A percentile compares a stretch with the other conserved stretches of the same genome.
Conservation (phyloP, 2,113 vertebrate genomes). For the Hystrix cristata region DNA sequence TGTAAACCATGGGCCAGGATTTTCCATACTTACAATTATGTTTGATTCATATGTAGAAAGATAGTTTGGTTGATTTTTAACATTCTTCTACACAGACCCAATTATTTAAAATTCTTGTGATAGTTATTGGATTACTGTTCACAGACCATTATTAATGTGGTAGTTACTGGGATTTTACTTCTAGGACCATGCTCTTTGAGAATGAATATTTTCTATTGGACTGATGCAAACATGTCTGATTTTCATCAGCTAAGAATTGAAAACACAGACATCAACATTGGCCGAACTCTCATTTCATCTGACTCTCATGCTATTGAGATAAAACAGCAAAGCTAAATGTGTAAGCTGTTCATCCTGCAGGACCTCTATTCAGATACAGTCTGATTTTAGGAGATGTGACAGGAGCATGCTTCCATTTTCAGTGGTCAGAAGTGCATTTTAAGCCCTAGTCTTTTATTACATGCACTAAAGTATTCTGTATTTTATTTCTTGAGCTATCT, state of each 20-base stretch:
- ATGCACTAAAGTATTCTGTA: background rate
- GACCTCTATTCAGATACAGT: conserved; percentile 14
- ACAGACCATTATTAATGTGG: background rate
- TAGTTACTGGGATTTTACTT: background rate
- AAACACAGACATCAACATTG: background rate
- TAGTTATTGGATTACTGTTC: background rate
- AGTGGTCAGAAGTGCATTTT: background rate
- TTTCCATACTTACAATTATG: conserved; percentile 43
- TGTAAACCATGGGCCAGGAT: background rate
- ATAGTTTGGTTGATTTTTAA: conserved; percentile 28
- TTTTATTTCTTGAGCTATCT: conserved; percentile 53
- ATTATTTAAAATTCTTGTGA: conserved; percentile 32
- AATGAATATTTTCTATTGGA: background rate
- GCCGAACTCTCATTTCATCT: conserved; percentile 20
- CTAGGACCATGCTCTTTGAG: background rate
- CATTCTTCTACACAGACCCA: background rate
- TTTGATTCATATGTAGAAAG: conserved; percentile 10
- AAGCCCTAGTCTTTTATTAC: background rate
- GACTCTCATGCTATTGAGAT: background rate
- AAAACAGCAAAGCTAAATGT: conserved; percentile 1
- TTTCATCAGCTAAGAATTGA: background rate
- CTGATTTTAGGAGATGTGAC: conserved; percentile 24
- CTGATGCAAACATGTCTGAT: background rate
- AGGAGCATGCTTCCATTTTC: background rate
- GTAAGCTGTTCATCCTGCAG: background rate